Base-by-base conservation (phyloP, 2,113 vertebrate species). In the Etheostoma spectabile region DNA sequence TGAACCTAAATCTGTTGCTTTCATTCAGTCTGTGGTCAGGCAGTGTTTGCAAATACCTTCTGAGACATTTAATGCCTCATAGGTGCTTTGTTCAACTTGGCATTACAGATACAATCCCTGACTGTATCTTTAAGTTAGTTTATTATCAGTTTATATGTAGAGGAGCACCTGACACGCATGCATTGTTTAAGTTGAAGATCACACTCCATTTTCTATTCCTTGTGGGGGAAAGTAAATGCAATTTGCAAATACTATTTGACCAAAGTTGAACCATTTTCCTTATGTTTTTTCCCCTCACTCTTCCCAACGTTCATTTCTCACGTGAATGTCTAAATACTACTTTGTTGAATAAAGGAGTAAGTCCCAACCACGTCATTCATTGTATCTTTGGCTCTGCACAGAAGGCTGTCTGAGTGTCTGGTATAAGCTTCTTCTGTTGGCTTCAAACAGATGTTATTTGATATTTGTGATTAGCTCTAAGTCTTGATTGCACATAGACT, bases 221-320 rank as follows among this genome's bases (percentile, higher is more conserved):
- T 30, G 11, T 21, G 6, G 19, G 18, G 38, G 6, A 68, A 61
- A 52, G 27, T 22, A 56, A 72, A 76, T 53, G 11, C 1, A 62
- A 59, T 85, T 76, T 86, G 83, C 81, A 91, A 88, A 87, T 67
- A 55, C 82, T 30, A 63, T 75, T 73, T 77, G 62, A 79, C 55
- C 66, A 81, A 73, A 57, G 73, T 52, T 68, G 22, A 70, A 30
- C 45, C 70, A 49, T 79, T 84, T 74, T 74, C 83, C 77, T 77
- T 64, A 77, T 83, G 75, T 91, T 81, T 85, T 27, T 73, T 84
- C 72, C 85, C 70, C 80, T 82, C 55, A 63, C 77, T 82, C 10
- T 70, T 53, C 27, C 21, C n/a, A 38, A 56, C 1, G 0, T 27
- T 71, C 68, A 75, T 76, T n/a, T n/a, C 67, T 74, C 71, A 73